phyloP scores from a whole-genome alignment of 2,888 invertebrate genomes.

The Byasa hedistus region DNA sequence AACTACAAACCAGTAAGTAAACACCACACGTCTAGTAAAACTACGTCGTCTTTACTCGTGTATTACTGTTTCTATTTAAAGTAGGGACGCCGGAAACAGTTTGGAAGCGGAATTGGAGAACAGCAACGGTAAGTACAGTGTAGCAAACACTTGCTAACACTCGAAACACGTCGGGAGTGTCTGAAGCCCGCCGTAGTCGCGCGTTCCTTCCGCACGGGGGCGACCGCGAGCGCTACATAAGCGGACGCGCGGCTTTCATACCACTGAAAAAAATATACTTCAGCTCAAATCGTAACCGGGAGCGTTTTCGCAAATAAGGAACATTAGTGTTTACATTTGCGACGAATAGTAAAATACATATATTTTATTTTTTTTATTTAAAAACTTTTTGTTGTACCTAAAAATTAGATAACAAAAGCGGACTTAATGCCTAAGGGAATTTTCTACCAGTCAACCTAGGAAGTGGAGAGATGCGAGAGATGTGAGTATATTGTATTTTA shows the following conservation, averaged over 20 bases:
- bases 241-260: conserved; percentile 31
- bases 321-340: not conserved
- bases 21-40: no score
- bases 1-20: no score
- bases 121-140: conserved; percentile 24
- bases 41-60: no score
- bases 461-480: no score
- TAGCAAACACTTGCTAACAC: conserved; percentile 45
- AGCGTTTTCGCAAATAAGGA: not conserved
- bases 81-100: not conserved
- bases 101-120: conserved; percentile 14
- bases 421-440: no score
- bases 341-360: no score
- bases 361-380: no score
- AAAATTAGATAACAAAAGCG: no score
- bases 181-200: conserved; percentile 35
- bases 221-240: conserved; percentile 28
- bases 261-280: conserved; percentile 32
- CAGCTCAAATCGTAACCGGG: conserved; percentile 1
- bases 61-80: no score
- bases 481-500: no score
- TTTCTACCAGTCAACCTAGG: no score
- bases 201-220: conserved; percentile 27
- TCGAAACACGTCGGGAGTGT: conserved; percentile 44
- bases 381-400: no score